Evolutionary conservation across 2,113 vertebrate genomes (phyloP).

Genomic region (Phalacrocorax pelagicus): DNA sequence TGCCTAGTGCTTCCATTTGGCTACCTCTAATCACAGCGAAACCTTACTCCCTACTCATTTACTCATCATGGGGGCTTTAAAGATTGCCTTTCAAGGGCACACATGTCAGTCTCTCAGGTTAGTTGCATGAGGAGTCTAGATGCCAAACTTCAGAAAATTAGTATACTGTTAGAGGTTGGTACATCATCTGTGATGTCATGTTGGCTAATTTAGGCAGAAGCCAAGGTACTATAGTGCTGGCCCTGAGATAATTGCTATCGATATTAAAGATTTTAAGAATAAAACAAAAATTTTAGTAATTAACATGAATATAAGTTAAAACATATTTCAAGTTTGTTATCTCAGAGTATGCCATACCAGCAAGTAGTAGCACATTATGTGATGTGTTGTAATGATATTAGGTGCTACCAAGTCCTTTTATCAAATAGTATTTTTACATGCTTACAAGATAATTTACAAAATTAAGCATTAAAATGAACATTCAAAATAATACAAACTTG

Average conservation of each 20-base stretch:
- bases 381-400: background rate
- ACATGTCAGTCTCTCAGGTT: background rate
- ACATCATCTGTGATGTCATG: background rate
- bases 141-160: background rate
- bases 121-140: background rate
- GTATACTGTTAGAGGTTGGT: background rate
- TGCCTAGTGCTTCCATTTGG: background rate
- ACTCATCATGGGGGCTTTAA: fast-evolving
- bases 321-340: background rate
- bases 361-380: background rate
- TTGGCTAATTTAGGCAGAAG: background rate
- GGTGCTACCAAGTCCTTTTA: background rate
- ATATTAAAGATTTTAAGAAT: background rate
- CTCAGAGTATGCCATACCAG: background rate
- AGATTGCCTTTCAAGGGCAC: background rate
- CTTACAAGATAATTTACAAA: background rate
- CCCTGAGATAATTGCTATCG: background rate
- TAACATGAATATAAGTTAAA: background rate
- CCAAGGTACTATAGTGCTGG: background rate
- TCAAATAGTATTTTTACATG: background rate
- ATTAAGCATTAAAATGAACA: background rate
- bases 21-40: background rate
- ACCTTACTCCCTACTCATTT: background rate
- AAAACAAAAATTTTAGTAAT: background rate
- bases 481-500: background rate